Percentiles rank a stretch among this genome's conserved stretches.
phyloP scores from a whole-genome alignment of 2,113 vertebrate genomes.

The Halichoeres trimaculatus region DNA sequence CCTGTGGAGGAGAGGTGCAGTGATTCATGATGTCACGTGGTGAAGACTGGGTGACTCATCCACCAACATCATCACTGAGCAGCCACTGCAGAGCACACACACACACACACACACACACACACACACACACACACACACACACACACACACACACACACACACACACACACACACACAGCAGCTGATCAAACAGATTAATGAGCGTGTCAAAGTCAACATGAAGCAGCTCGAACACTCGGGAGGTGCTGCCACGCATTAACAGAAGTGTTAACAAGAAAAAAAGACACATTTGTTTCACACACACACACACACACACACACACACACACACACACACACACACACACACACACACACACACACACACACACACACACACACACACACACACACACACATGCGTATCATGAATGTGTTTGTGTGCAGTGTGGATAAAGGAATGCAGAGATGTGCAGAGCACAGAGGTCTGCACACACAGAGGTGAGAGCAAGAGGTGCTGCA shows the following conservation, averaged over 20 bases:
- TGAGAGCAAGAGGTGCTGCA: too few relatives aligned
- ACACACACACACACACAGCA: background rate
- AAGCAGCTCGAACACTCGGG: background rate
- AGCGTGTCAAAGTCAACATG: background rate
- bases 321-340: too few relatives aligned
- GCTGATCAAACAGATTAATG: background rate
- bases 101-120: constrained; percentile 52
- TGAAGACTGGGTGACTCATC: constrained; percentile 81
- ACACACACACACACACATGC: too few relatives aligned
- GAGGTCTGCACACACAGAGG: too few relatives aligned
- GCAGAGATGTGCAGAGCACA: too few relatives aligned
- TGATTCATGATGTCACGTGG: constrained; percentile 84
- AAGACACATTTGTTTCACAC: too few relatives aligned
- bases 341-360: too few relatives aligned
- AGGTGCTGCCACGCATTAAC: background rate
- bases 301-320: too few relatives aligned
- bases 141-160: background rate
- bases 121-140: constrained; percentile 16
- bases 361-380: too few relatives aligned
- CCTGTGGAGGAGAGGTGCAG: constrained; percentile 75
- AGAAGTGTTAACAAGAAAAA: background rate
- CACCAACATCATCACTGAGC: constrained; percentile 68
- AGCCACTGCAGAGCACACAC: constrained; percentile 74
- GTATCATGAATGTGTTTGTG: too few relatives aligned
- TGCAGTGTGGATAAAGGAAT: too few relatives aligned